These are phyloP conservation scores for Plebejus anna DNA, from an alignment of 2,888 invertebrate species.

Conservation along the genomic window DNA sequence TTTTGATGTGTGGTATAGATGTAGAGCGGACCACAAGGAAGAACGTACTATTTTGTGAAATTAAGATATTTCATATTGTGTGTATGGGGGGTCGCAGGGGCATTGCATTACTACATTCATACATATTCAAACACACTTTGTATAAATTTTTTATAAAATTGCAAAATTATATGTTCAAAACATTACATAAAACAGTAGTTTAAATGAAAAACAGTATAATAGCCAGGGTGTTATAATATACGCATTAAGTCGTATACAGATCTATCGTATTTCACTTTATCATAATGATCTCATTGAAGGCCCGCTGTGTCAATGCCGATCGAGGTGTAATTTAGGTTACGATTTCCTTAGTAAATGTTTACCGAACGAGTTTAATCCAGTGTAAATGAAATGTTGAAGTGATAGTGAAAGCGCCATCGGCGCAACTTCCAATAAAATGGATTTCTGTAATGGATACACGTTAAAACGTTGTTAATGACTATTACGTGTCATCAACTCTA, in stretches of 20 bases:
- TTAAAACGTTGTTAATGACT: not conserved
- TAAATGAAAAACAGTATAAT: not conserved
- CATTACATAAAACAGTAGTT: not conserved
- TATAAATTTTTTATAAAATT: too few species aligned
- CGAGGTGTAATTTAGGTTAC: slow-evolving; percentile 26
- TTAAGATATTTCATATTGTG: too few species aligned
- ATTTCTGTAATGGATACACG: slow-evolving; percentile 10
- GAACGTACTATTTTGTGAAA: too few species aligned
- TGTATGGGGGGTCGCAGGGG: too few species aligned
- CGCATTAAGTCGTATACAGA: slow-evolving; percentile 13
- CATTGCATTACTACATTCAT: too few species aligned
- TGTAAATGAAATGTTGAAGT: slow-evolving; percentile 25
- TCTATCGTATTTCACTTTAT: slow-evolving; percentile 23
- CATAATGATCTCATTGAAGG: slow-evolving; percentile 27
- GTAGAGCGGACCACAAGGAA: too few species aligned
- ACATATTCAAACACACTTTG: too few species aligned
- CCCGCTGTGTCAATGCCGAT: not conserved
- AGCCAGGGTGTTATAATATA: slow-evolving; percentile 9
- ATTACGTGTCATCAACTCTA: not conserved
- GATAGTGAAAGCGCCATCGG: slow-evolving; percentile 23
- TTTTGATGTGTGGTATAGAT: not conserved
- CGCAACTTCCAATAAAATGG: slow-evolving; percentile 17
- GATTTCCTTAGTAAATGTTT: slow-evolving; percentile 27
- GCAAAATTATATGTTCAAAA: not conserved
- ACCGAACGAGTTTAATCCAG: slow-evolving; percentile 27